phyloP scores from a whole-genome alignment of 2,113 vertebrate genomes.

The Rallus limicola region DNA sequence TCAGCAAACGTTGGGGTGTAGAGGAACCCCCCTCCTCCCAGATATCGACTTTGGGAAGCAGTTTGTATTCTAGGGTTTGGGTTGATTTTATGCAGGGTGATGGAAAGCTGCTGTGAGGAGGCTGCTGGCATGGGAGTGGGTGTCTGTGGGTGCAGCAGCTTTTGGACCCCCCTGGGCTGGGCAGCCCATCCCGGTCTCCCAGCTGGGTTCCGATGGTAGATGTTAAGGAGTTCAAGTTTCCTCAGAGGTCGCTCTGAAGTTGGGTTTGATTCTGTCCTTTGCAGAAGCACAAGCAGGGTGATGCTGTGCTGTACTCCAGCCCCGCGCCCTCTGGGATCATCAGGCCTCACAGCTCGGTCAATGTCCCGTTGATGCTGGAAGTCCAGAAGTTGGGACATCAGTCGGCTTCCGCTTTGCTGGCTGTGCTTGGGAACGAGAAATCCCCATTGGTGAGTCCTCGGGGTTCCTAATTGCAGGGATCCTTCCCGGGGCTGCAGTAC shows the following conservation, averaged over 20 bases:
- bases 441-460: slow-evolving; percentile 77
- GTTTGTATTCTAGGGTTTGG: neutral
- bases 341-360: slow-evolving; percentile 44
- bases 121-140: neutral
- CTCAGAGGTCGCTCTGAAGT: neutral
- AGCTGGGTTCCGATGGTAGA: neutral
- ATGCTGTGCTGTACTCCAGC: slow-evolving; percentile 71
- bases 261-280: neutral
- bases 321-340: slow-evolving; percentile 79
- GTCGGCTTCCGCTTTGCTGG: no score
- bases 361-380: slow-evolving; percentile 76
- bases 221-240: neutral
- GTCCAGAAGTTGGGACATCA: neutral
- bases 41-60: neutral
- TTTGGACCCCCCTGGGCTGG: neutral
- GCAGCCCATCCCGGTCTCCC: neutral
- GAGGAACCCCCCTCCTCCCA: neutral
- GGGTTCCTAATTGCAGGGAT: neutral
- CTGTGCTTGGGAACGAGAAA: slow-evolving; percentile 62
- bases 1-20: neutral
- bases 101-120: neutral
- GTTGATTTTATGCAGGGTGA: neutral
- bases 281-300: slow-evolving; percentile 71
- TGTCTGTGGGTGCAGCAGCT: neutral
- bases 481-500: neutral